These are phyloP conservation scores for Esox lucius DNA, from an alignment of 2,797 vertebrate species.

Conservation along the genomic window DNA sequence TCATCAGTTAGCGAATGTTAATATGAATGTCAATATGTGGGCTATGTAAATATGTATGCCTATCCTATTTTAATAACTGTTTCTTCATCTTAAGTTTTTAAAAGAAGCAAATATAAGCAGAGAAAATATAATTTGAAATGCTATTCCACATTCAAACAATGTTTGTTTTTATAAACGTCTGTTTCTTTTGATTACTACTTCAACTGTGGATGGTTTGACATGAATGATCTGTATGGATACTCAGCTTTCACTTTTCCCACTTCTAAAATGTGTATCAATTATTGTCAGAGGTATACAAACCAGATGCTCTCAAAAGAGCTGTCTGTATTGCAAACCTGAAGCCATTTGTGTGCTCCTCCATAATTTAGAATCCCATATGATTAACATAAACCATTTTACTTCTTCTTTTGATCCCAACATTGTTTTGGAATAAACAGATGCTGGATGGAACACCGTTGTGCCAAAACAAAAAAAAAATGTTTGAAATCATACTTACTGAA, in stretches of 20 bases:
- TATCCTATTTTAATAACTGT: background rate
- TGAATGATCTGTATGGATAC: background rate
- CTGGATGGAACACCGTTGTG: slow-evolving; percentile 57
- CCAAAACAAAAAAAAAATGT: slow-evolving; percentile 62
- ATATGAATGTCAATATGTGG: slow-evolving; percentile 16
- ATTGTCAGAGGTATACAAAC: slow-evolving; percentile 7
- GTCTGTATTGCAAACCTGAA: slow-evolving; percentile 16
- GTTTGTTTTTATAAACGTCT: background rate
- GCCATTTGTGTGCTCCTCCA: slow-evolving; percentile 17
- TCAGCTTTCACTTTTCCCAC: background rate
- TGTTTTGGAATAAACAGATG: slow-evolving; percentile 63
- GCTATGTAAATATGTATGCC: background rate
- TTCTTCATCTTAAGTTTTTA: background rate
- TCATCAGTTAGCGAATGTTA: slow-evolving; percentile 70
- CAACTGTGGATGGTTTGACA: background rate
- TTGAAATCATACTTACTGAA: slow-evolving; percentile 60
- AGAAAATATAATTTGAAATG: background rate
- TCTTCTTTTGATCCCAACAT: slow-evolving; percentile 55
- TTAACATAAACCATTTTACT: slow-evolving; percentile 55
- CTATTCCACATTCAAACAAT: background rate
- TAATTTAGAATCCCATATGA: slow-evolving; percentile 41
- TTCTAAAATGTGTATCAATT: slow-evolving; percentile 2
- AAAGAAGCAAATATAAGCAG: background rate
- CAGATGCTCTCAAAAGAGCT: slow-evolving; percentile 7
- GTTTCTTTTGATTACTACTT: background rate